Base-by-base conservation (phyloP, 2,888 invertebrate genomes). In the Melinaea marsaeus region DNA sequence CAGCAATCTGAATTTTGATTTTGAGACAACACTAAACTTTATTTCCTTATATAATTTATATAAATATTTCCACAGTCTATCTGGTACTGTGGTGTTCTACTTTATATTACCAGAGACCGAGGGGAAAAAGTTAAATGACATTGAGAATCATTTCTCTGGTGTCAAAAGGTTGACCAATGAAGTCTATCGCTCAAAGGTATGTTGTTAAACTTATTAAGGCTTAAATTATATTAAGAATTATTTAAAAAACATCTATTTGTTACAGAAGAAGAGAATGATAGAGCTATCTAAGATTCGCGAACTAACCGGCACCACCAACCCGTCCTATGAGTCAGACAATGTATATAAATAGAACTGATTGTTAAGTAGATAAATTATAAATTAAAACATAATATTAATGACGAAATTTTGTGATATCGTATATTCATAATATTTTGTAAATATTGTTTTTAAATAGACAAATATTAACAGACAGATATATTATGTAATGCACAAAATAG, bases 101-200 rank as follows among this genome's bases (percentile, higher is more conserved):
- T 93, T 93, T 66, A 85, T 93, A 45, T 81, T 97, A 63, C 96
- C 96, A 0, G 97, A 97, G 88, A 97, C 97, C 0, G 96, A 96
- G 80, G 95, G 96, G 0, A 93, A 95, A 74, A 93, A 93, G 0
- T 80, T 96, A 54, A 90, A 91, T 61, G 95, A 95, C 71, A 95
- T 95, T 58, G 93, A 94, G 72, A 92, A 93, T 65, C 95, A 95
- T 79, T 95, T 93, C 72, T 91, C 93, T 0, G 94, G 94, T 0
- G 78, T 91, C 35, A 88, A 85, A 56, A 92, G 86, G 69, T 75
- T 93, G 32, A 81, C 79, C 3, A 92, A 92, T 68, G 74, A 83
- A 63, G 90, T 92, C 3, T 84, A 84, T 58, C 80, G 80, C 55
- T 85, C 86, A 1, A 80, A 83, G 83, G 89, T 80, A 32, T 7